A percentile compares a stretch with the other conserved stretches of the same genome.
Conservation (phyloP, 2,888 invertebrate species). For the Agapetus fuscipes region DNA sequence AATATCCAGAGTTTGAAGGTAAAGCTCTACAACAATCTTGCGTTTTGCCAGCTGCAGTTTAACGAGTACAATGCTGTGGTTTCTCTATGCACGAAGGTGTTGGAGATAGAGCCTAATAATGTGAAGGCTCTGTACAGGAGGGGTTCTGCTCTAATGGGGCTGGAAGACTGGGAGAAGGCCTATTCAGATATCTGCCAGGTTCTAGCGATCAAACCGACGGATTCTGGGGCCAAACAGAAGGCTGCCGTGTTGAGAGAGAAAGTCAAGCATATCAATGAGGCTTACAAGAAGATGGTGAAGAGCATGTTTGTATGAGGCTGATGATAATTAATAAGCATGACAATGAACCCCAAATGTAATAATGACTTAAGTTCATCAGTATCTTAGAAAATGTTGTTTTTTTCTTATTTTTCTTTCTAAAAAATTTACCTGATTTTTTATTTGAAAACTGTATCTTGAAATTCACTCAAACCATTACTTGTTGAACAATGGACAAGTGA, state of each 20-base stretch:
- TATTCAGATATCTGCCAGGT: conserved; percentile 46
- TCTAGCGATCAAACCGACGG: conserved; percentile 51
- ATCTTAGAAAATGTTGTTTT: no score
- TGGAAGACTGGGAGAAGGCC: conserved; percentile 58
- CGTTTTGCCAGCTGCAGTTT: conserved; percentile 66
- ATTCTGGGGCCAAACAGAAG: conserved; percentile 52
- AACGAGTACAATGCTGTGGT: conserved; percentile 57
- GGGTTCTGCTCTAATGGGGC: conserved; percentile 59
- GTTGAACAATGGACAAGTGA: no score
- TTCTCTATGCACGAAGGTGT: conserved; percentile 62
- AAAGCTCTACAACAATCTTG: conserved; percentile 71
- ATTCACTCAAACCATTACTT: no score
- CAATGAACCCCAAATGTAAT: no score
- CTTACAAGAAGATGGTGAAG: conserved; percentile 48
- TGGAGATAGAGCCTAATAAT: conserved; percentile 66
- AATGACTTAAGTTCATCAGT: no score
- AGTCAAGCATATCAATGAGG: conserved; percentile 49
- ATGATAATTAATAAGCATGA: background rate
- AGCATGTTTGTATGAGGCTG: conserved; percentile 40
- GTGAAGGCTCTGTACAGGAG: conserved; percentile 83
- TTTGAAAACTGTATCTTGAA: no score
- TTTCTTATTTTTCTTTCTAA: no score
- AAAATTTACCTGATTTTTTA: no score
- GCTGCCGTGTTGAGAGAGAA: conserved; percentile 45
- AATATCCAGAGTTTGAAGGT: conserved; percentile 51